phyloP scores from a whole-genome alignment of 2,888 invertebrate genomes.

The Hyalella azteca region DNA sequence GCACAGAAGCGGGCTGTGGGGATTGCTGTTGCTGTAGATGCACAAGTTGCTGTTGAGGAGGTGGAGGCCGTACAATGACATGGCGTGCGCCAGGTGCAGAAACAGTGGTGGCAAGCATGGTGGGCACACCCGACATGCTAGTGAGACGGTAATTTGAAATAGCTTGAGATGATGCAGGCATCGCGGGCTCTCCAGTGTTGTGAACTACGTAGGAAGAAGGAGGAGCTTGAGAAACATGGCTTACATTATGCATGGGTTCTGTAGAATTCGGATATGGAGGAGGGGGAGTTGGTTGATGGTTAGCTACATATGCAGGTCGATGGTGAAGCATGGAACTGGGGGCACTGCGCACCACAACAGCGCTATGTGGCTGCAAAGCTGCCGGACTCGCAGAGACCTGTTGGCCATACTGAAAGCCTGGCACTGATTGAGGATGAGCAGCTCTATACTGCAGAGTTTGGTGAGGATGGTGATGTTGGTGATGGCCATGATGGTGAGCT shows the following conservation, averaged over 20 bases:
- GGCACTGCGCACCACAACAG: constrained; percentile 3
- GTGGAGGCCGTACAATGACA: constrained; percentile 48
- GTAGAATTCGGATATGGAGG: constrained; percentile 52
- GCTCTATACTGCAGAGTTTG: constrained; percentile 7
- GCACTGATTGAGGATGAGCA: constrained; percentile 15
- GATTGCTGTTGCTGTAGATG: constrained; percentile 32
- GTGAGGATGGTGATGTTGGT: constrained; percentile 11
- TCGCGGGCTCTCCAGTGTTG: constrained; percentile 6
- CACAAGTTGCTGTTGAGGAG: constrained; percentile 3
- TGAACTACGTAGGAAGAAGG: constrained; percentile 1
- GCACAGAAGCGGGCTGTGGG: constrained; percentile 8
- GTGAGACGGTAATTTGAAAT: constrained; percentile 21
- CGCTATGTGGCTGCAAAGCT: constrained; percentile 35
- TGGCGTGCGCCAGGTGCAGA: constrained; percentile 34
- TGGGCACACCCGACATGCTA: not conserved
- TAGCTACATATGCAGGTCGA: constrained; percentile 42
- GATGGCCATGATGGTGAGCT: constrained; percentile 24
- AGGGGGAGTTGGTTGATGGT: constrained; percentile 40
- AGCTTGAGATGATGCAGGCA: constrained; percentile 10
- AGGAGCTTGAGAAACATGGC: constrained; percentile 39
- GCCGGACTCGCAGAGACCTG: not conserved
- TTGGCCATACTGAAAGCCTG: not conserved
- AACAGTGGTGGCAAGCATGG: constrained; percentile 14
- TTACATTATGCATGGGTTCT: constrained; percentile 14
- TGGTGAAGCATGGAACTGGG: constrained; percentile 24